Conservation (phyloP, 2,888 invertebrate genomes). For the Sinodicranocentrus sp. region DNA sequence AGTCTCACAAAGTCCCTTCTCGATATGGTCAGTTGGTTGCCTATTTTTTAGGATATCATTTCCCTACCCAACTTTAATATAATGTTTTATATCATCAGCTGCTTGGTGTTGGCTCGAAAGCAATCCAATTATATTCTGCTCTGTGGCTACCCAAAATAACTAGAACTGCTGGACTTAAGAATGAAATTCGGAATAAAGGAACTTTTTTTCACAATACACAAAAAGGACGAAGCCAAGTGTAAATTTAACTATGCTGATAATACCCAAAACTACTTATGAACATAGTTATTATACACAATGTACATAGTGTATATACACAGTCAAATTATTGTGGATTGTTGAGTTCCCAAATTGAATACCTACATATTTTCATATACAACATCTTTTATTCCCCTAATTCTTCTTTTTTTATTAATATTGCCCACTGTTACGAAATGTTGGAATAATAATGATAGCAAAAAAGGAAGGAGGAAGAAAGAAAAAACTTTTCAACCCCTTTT, state of each 20-base stretch:
- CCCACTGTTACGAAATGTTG: conserved; percentile 6
- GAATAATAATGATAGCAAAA: conserved; percentile 7
- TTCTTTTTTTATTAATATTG: conserved; percentile 13
- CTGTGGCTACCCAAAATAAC: no score
- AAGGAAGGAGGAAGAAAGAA: no score
- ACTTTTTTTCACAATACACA: not conserved
- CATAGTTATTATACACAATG: no score
- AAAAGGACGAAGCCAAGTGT: conserved; percentile 40
- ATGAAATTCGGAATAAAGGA: not conserved
- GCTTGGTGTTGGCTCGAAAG: conserved; percentile 37
- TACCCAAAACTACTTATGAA: no score
- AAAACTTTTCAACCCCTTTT: no score
- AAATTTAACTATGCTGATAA: conserved; percentile 41
- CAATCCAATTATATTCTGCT: conserved; percentile 42
- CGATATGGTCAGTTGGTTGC: no score
- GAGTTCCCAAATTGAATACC: not conserved
- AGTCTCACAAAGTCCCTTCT: no score
- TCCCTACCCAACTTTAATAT: no score
- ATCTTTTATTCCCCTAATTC: no score
- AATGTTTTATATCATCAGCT: not conserved
- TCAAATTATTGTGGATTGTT: conserved; percentile 31
- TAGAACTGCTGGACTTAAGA: not conserved
- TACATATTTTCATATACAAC: no score
- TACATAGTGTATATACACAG: no score
- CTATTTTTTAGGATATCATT: no score